A percentile compares a stretch with the other conserved stretches of the same genome.
Conservation (phyloP, 2,888 invertebrate genomes). For the Lacanobia wlatinum region DNA sequence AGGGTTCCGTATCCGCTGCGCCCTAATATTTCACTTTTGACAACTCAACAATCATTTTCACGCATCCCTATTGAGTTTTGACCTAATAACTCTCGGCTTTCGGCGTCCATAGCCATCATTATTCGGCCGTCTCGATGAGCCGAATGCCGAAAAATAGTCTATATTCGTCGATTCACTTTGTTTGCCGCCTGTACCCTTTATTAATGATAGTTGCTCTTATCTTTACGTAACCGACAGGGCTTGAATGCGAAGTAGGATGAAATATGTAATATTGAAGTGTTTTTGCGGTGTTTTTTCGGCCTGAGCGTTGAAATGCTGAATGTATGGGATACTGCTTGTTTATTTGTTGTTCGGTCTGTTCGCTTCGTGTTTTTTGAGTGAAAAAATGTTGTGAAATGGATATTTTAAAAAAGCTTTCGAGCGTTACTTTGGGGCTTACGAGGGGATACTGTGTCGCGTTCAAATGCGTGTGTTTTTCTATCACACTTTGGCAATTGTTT, state of each 20-base stretch:
- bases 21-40: constrained; percentile 60
- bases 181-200: constrained; percentile 73
- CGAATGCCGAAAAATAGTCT: constrained; percentile 75
- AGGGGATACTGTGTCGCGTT: constrained; percentile 3
- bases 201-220: constrained; percentile 78
- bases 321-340: constrained; percentile 53
- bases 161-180: constrained; percentile 74
- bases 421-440: constrained; percentile 31
- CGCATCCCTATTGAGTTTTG: constrained; percentile 67
- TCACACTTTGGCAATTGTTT: neutral
- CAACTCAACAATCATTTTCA: constrained; percentile 70
- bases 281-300: constrained; percentile 58
- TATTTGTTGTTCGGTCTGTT: constrained; percentile 58
- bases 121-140: constrained; percentile 60
- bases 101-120: constrained; percentile 33
- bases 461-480: constrained; percentile 25
- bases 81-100: constrained; percentile 68
- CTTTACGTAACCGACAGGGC: constrained; percentile 63
- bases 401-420: constrained; percentile 54
- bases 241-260: constrained; percentile 74
- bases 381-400: constrained; percentile 49
- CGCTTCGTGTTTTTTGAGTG: constrained; percentile 42
- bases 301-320: constrained; percentile 57
- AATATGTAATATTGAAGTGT: constrained; percentile 64
- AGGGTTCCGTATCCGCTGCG: constrained; percentile 47